Conservation (phyloP, 2,888 invertebrate genomes). For the Gibbula magus region DNA sequence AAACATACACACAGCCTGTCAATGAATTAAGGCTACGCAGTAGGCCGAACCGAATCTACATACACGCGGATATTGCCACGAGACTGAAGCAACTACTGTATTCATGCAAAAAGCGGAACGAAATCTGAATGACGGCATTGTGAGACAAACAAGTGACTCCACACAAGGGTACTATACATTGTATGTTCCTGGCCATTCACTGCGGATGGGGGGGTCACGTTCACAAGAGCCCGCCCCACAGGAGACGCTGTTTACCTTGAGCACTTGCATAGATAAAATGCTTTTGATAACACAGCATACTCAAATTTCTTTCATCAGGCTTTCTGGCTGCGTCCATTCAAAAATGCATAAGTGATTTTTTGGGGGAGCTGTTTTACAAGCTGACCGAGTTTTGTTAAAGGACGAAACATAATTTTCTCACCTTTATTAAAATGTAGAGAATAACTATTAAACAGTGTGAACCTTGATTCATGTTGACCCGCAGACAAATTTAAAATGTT, state of each 20-base stretch:
- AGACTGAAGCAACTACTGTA: not conserved
- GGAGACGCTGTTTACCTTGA: not conserved
- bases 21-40: too few relatives aligned
- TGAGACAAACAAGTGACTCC: not conserved
- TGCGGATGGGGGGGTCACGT: not conserved
- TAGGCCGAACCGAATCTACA: too few relatives aligned
- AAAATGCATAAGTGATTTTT: not conserved
- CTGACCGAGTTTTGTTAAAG: not conserved
- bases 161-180: not conserved
- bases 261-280: not conserved
- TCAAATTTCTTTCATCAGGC: not conserved
- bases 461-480: too few relatives aligned
- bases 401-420: not conserved
- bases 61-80: not conserved
- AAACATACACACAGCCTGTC: too few relatives aligned
- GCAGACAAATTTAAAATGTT: too few relatives aligned
- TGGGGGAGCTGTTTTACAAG: not conserved
- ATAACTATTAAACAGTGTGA: not conserved
- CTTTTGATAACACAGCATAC: not conserved
- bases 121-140: slow-evolving; percentile 2
- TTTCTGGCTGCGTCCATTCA: not conserved
- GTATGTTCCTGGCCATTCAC: not conserved
- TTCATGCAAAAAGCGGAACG: slow-evolving; percentile 1
- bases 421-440: not conserved
- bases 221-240: not conserved